These are phyloP conservation scores for Thripadectes ignobilis DNA, from an alignment of 2,797 vertebrate species.

Conservation along the genomic window DNA sequence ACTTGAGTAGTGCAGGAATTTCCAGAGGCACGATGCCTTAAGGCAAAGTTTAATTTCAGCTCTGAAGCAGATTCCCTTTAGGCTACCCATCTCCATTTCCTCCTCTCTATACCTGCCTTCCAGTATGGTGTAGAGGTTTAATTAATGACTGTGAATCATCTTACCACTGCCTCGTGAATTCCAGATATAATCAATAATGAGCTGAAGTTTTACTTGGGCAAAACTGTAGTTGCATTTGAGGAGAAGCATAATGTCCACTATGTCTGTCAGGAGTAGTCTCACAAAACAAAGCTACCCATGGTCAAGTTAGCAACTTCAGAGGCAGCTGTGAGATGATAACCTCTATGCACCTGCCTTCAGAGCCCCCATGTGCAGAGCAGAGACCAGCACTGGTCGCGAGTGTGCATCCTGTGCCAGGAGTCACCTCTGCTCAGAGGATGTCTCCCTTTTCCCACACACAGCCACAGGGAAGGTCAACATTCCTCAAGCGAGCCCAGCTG, in stretches of 20 bases:
- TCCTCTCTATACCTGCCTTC: neutral
- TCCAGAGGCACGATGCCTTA: neutral
- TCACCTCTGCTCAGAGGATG: neutral
- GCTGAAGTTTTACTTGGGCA: neutral
- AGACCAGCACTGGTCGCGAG: neutral
- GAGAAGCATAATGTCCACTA: neutral
- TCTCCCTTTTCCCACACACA: neutral
- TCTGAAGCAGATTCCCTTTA: neutral
- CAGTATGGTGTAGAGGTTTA: neutral
- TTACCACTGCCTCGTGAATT: neutral
- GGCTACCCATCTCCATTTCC: neutral
- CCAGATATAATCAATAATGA: neutral
- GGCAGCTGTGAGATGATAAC: neutral
- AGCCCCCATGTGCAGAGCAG: neutral
- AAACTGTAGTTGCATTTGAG: neutral
- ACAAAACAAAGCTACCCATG: neutral
- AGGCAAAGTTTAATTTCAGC: slow-evolving; percentile 9
- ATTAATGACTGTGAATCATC: neutral
- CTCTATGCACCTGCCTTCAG: neutral
- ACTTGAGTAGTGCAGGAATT: neutral
- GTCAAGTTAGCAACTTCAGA: neutral
- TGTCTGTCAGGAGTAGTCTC: neutral
- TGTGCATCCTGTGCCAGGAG: neutral
- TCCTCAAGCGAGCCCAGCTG: neutral
- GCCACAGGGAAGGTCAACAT: neutral